Percentiles rank a stretch among this genome's conserved stretches.
Evolutionary conservation across 2,113 vertebrate species (phyloP).

Genomic region (Archocentrus centrarchus): DNA sequence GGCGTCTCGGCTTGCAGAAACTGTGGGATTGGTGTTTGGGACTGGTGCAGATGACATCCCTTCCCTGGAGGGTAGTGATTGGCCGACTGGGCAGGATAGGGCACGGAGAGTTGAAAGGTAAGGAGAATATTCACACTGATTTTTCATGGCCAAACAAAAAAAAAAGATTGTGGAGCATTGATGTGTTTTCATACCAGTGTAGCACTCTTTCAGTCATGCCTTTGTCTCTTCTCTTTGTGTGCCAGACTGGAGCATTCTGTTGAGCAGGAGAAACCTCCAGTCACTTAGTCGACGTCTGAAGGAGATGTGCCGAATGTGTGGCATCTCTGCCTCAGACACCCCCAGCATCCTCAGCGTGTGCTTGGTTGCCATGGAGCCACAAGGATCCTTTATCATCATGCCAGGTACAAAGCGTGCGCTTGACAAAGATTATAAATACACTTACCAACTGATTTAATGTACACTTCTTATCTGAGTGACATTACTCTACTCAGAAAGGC

Average conservation of each 20-base stretch:
- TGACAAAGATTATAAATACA: constrained; percentile 8
- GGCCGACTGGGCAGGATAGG: constrained; percentile 97
- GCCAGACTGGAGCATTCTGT: constrained; percentile 96
- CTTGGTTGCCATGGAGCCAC: constrained; percentile 96
- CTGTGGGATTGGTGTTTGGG: constrained; percentile 99
- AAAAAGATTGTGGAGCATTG: not conserved
- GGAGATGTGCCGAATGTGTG: constrained; percentile 98
- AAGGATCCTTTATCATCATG: constrained; percentile 98
- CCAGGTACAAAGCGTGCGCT: constrained; percentile 84
- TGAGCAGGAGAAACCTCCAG: constrained; percentile 95
- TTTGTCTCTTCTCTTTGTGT: not conserved
- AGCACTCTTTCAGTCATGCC: not conserved
- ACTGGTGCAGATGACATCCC: constrained; percentile 96
- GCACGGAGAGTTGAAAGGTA: constrained; percentile 97
- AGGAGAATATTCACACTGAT: not conserved
- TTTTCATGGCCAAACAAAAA: not conserved
- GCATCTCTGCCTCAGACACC: constrained; percentile 95
- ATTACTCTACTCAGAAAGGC: not conserved
- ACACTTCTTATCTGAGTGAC: not conserved
- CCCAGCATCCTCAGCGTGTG: constrained; percentile 98
- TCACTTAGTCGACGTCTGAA: constrained; percentile 94
- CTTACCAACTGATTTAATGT: constrained; percentile 9
- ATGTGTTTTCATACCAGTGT: not conserved
- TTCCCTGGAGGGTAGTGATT: constrained; percentile 98
- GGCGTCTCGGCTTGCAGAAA: constrained; percentile 94